Evolutionary conservation across 2,797 vertebrate genomes (phyloP).

Genomic region (Malurus leucopterus): DNA sequence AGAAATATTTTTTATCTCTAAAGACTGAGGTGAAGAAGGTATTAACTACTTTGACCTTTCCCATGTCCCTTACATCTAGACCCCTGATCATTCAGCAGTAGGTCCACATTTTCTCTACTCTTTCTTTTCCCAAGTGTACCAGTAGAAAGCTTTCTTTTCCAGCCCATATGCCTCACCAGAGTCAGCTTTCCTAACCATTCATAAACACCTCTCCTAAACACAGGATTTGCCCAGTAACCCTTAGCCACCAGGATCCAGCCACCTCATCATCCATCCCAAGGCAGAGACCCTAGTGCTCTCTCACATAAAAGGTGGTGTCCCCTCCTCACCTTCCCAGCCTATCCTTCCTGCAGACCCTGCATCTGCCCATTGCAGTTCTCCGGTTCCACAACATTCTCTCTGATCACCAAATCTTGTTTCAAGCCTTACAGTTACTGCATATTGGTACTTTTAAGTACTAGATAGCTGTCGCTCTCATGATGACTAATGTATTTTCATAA

Average conservation of each 20-base stretch:
- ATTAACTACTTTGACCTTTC: background rate
- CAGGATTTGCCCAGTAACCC: background rate
- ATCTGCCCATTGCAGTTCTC: background rate
- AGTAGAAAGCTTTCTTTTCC: background rate
- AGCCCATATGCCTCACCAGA: background rate
- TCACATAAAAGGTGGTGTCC: background rate
- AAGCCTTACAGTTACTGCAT: background rate
- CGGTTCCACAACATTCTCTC: background rate
- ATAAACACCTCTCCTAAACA: background rate
- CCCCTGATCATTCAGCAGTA: background rate
- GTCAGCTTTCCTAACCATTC: background rate
- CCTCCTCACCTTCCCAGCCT: background rate
- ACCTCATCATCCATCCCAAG: background rate
- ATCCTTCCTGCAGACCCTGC: background rate
- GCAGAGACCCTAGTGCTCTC: background rate
- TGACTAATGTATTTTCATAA: background rate
- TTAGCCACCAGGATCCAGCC: background rate
- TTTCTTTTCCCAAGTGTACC: background rate
- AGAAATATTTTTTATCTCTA: background rate
- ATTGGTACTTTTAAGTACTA: background rate
- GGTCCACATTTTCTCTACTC: background rate
- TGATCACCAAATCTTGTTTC: background rate
- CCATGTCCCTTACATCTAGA: background rate
- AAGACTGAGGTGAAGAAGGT: background rate
- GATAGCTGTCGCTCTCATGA: background rate